A percentile compares a stretch with the other conserved stretches of the same genome.
Conservation (phyloP, 1,140 invertebrate species). For the Drosophila orosa region DNA sequence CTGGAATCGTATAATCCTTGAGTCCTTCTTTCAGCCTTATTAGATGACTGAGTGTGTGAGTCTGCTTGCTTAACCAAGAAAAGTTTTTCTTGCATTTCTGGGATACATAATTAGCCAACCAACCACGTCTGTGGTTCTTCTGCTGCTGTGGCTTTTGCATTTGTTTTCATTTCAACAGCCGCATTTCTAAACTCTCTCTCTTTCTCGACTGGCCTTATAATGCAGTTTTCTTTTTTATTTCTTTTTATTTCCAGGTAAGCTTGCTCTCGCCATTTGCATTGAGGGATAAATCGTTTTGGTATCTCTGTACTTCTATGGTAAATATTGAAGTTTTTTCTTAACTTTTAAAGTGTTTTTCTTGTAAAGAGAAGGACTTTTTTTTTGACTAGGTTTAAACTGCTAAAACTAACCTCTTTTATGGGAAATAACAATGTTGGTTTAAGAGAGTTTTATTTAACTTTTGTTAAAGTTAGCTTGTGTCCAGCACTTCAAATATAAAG, state of each 20-base stretch:
- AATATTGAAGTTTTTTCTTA: conserved; percentile 51
- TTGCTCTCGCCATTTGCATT: conserved; percentile 32
- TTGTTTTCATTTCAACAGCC: conserved; percentile 30
- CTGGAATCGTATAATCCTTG: conserved; percentile 25
- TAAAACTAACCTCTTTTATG: neutral
- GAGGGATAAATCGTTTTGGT: conserved; percentile 8
- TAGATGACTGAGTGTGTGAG: conserved; percentile 43
- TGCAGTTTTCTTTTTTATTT: conserved; percentile 22
- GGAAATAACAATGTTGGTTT: neutral
- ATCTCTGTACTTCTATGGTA: conserved; percentile 28
- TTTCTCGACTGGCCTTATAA: conserved; percentile 46
- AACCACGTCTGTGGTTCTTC: conserved; percentile 16
- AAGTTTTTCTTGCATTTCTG: conserved; percentile 27
- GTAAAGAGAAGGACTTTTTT: neutral
- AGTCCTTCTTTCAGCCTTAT: conserved; percentile 57
- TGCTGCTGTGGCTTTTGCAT: conserved; percentile 24
- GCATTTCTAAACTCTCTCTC: conserved; percentile 30
- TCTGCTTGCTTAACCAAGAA: conserved; percentile 45
- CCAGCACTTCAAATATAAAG: no score
- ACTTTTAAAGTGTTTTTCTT: conserved; percentile 37
- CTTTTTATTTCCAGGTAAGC: conserved; percentile 69
- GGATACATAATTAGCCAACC: conserved; percentile 56
- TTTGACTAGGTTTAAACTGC: neutral
- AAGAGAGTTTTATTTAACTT: neutral
- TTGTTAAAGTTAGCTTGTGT: no score